phyloP scores from a whole-genome alignment of 1,140 invertebrate genomes.

The Caenorhabditis briggsae region DNA sequence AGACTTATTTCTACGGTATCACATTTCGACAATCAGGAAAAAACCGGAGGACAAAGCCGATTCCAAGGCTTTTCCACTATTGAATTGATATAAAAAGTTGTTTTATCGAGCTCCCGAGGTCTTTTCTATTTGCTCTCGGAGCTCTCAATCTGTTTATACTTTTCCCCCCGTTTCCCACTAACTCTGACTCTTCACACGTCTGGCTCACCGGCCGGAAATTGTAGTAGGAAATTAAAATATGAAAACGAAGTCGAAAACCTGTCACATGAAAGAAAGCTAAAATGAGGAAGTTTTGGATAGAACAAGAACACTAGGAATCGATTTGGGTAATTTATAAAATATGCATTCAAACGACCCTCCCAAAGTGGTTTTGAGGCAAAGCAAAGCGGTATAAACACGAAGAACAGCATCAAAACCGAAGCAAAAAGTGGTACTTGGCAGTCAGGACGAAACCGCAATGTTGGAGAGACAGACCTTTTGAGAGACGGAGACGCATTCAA shows the following conservation, averaged over 20 bases:
- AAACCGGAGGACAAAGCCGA: neutral
- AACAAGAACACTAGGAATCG: conserved; percentile 13
- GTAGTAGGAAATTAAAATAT: conserved; percentile 3
- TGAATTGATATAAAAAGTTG: conserved; percentile 54
- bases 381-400: neutral
- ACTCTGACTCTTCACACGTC: conserved; percentile 27
- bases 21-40: neutral
- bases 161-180: neutral
- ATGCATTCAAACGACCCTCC: conserved; percentile 41
- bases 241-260: neutral
- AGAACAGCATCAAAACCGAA: conserved; percentile 7
- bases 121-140: conserved; percentile 43
- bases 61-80: neutral
- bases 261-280: conserved; percentile 5
- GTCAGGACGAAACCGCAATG: conserved; percentile 50
- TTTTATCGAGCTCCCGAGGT: conserved; percentile 35
- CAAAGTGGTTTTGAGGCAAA: neutral
- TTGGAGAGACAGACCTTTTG: neutral
- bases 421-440: conserved; percentile 26
- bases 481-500: conserved; percentile 28
- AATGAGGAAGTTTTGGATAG: neutral
- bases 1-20: neutral
- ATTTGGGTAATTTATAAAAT: conserved; percentile 49
- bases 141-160: conserved; percentile 49
- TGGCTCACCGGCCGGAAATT: conserved; percentile 23